Evolutionary conservation across 2,113 vertebrate species (phyloP), one percentile per base, ranked within the genome.

Genomic region (Gobio gobio): DNA sequence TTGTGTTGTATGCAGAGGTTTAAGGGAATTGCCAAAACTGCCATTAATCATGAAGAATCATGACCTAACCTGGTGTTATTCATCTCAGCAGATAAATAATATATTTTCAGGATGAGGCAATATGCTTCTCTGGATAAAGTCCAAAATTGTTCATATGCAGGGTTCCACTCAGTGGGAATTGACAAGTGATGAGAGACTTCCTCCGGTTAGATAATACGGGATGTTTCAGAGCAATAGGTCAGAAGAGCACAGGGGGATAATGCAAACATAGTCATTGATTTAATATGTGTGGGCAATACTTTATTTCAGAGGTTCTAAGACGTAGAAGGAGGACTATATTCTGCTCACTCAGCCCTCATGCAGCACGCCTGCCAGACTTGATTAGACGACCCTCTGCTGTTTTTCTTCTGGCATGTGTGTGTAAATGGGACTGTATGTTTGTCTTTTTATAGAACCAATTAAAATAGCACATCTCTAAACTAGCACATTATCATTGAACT

Each of bases 191-290:
- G 49, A 72, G 59, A 79, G 40, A 51, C 74, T 51, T 78, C 29
- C 49, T 78, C 83, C 45, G n/a, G 47, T 66, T 64, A 56, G 47
- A 26, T 54, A 20, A 66, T 64, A 47, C 29, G 18, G 78, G 36
- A 47, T 29, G 24, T 47, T 79, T 70, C 24, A 51, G 75, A 70
- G 83, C 64, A 70, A 78, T 81, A 49, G 84, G 78, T 86, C 77
- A 81, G 56, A 70, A 54, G 36, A 54, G 51, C 68, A 49, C 49
- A 14, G 56, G n/a, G 64, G 63, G 33, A 45, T 79, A 70, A 86
- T 86, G 68, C 84, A 86, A 81, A 86, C 66, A 36, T 73, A 43
- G 40, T 16, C 84, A 86, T 51, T 81, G 78, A 86, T 86, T 59
- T 36, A 73, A 75, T 86, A 26, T 54, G 78, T 74, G 78, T 63